Conservation (phyloP, 1,140 invertebrate species). For the Subanguina moxae region DNA sequence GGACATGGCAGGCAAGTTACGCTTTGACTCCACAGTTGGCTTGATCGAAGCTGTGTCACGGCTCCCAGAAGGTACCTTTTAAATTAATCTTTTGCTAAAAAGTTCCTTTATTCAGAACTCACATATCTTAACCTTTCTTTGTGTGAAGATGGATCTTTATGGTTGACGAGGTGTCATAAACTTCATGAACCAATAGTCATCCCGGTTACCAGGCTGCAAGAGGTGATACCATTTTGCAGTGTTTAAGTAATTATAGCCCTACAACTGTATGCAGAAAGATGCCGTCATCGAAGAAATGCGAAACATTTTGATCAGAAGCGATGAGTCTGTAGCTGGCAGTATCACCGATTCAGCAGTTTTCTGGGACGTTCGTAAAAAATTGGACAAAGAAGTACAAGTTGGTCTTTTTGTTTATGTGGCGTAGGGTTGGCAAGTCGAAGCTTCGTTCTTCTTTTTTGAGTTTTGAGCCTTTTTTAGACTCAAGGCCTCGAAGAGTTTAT, state of each 20-base stretch:
- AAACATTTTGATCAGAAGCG: conserved; percentile 20
- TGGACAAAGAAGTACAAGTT: conserved; percentile 15
- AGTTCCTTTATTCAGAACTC: conserved; percentile 4
- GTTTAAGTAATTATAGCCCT: too few species aligned
- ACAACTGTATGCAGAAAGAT: conserved; percentile 17
- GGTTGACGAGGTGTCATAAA: conserved; percentile 23
- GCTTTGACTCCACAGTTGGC: neutral
- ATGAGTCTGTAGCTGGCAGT: conserved; percentile 13
- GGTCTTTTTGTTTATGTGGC: too few species aligned
- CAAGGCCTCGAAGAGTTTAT: too few species aligned
- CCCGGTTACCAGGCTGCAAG: conserved; percentile 1
- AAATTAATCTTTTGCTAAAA: neutral
- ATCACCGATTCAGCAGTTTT: conserved; percentile 3
- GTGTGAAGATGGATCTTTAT: conserved; percentile 12
- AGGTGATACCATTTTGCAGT: too few species aligned
- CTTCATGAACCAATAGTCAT: conserved; percentile 25
- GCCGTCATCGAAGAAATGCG: conserved; percentile 22
- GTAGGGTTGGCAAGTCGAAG: too few species aligned
- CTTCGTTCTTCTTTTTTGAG: too few species aligned
- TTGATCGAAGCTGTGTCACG: neutral
- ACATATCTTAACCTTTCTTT: conserved; percentile 25
- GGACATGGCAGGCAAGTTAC: neutral
- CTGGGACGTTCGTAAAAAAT: conserved; percentile 15
- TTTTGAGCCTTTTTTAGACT: too few species aligned
- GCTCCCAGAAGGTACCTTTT: neutral